phyloP scores from a whole-genome alignment of 2,888 invertebrate genomes.

The Fissipunctia ypsillon region DNA sequence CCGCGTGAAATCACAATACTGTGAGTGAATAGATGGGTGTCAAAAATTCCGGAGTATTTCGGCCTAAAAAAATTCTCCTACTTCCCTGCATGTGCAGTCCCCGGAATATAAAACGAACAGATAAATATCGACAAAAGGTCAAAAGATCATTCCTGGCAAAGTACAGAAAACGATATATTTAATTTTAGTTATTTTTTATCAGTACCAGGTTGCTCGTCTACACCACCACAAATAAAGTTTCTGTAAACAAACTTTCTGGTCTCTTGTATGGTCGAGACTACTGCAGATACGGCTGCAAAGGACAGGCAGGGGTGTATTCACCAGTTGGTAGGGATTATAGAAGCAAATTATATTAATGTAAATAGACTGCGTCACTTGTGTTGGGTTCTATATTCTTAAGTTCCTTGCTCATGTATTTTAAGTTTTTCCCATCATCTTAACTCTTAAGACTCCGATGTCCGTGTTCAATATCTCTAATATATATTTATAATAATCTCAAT shows the following conservation, averaged over 20 bases:
- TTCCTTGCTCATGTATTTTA: conserved; percentile 23
- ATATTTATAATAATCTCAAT: too few species aligned
- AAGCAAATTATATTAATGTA: background rate
- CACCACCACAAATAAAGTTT: background rate
- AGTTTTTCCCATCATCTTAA: conserved; percentile 2
- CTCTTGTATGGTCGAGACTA: background rate
- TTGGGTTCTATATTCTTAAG: conserved; percentile 10
- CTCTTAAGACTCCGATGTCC: conserved; percentile 7
- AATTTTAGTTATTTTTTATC: too few species aligned
- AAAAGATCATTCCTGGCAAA: too few species aligned
- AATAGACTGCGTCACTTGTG: background rate
- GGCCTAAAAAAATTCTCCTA: background rate
- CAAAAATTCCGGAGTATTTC: background rate
- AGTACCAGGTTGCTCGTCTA: background rate
- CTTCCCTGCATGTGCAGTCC: background rate
- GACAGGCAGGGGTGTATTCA: background rate
- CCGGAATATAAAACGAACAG: background rate
- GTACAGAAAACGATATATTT: too few species aligned
- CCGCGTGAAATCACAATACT: background rate
- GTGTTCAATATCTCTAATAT: conserved; percentile 40
- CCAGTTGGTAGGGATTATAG: background rate
- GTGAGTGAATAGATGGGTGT: too few species aligned
- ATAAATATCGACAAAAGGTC: background rate
- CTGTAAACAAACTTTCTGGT: background rate
- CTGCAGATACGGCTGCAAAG: background rate